These are phyloP conservation scores for Polyommatus iphigenia DNA, from an alignment of 2,888 invertebrate species.

Conservation along the genomic window DNA sequence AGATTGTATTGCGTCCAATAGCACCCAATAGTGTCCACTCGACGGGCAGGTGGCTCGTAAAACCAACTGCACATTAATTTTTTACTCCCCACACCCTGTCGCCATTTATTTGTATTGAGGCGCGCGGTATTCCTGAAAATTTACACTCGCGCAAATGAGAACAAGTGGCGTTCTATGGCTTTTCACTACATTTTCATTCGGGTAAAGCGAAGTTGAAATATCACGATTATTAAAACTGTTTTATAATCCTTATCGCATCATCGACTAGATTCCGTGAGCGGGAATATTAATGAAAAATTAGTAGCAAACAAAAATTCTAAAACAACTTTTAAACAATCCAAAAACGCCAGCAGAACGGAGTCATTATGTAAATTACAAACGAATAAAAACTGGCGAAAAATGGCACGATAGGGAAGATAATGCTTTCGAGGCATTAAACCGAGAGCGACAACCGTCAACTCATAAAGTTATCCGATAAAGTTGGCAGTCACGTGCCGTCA, in stretches of 20 bases:
- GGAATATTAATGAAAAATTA: conserved; percentile 1
- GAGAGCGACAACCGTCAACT: conserved; percentile 28
- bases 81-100: conserved; percentile 65
- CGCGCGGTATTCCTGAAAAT: conserved; percentile 42
- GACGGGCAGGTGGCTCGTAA: conserved; percentile 72
- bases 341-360: conserved; percentile 5
- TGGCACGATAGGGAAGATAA: conserved; percentile 26
- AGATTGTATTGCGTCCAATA: conserved; percentile 36
- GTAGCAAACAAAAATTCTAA: conserved; percentile 16
- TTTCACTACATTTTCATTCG: not conserved
- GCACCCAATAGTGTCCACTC: conserved; percentile 44
- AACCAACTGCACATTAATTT: conserved; percentile 57
- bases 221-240: conserved; percentile 2
- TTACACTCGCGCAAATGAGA: conserved; percentile 33
- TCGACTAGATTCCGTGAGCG: not conserved
- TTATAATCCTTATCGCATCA: not conserved
- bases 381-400: conserved; percentile 17
- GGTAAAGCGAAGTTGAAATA: conserved; percentile 1
- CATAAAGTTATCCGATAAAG: conserved; percentile 29
- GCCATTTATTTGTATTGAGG: conserved; percentile 54
- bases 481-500: conserved; percentile 12
- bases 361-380: conserved; percentile 27
- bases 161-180: not conserved
- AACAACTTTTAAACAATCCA: conserved; percentile 14
- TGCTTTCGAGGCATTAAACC: conserved; percentile 28